phyloP scores from a whole-genome alignment of 2,888 invertebrate genomes.

The Cynaeus angustus region DNA sequence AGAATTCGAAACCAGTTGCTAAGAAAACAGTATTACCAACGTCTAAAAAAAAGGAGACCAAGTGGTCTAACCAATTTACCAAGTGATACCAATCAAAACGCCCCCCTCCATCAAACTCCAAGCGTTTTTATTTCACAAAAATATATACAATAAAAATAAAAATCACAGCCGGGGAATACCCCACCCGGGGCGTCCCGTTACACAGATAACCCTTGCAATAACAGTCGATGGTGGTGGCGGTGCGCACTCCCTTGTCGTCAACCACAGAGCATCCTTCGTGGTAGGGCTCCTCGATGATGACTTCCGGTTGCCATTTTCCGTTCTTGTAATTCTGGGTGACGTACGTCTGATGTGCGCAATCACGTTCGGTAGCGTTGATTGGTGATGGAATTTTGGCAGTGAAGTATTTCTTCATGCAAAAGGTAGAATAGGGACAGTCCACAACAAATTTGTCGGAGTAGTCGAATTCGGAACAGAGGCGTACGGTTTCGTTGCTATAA shows the following conservation, averaged over 20 bases:
- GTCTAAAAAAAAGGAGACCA: too few species aligned
- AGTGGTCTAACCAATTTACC: too few species aligned
- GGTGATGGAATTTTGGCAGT: slow-evolving; percentile 76
- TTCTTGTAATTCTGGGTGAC: slow-evolving; percentile 77
- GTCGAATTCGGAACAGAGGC: slow-evolving; percentile 85
- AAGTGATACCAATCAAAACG: too few species aligned
- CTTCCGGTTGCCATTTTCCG: slow-evolving; percentile 79
- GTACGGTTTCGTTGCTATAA: slow-evolving; percentile 77
- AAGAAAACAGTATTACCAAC: too few species aligned
- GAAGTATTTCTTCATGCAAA: slow-evolving; percentile 86
- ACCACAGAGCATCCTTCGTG: slow-evolving; percentile 79
- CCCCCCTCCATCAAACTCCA: too few species aligned
- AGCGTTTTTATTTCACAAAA: slow-evolving; percentile 12
- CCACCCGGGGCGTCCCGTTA: slow-evolving; percentile 71
- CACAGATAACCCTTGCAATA: slow-evolving; percentile 85
- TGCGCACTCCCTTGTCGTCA: slow-evolving; percentile 78
- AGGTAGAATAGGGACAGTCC: slow-evolving; percentile 87
- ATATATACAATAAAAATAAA: slow-evolving; percentile 13
- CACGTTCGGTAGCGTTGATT: slow-evolving; percentile 75
- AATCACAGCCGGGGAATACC: slow-evolving; percentile 36
- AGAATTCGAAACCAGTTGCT: too few species aligned
- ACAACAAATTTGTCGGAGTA: slow-evolving; percentile 80
- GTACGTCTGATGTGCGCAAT: slow-evolving; percentile 84
- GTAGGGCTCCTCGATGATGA: slow-evolving; percentile 82
- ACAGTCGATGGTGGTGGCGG: slow-evolving; percentile 80